A percentile compares a stretch with the other conserved stretches of the same genome.
Conservation (phyloP, 35 echinoderm and acorn worm genomes). For the Apostichopus japonicus region DNA sequence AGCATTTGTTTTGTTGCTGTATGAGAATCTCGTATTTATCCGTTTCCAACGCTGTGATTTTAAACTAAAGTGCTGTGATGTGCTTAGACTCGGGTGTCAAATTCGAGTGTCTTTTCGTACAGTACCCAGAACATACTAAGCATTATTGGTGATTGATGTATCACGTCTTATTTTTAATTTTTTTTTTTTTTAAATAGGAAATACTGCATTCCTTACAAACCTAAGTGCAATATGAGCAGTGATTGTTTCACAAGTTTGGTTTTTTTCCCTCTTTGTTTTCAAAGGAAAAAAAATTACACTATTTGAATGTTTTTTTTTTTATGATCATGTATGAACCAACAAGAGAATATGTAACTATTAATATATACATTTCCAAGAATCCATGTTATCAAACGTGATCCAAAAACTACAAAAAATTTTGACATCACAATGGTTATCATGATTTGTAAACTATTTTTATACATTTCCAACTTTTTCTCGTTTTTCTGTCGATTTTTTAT, state of each 20-base stretch:
- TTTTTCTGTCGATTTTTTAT: not conserved
- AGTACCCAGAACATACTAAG: too few relatives aligned
- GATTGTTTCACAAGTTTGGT: not conserved
- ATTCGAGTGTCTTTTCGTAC: too few relatives aligned
- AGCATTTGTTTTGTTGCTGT: too few relatives aligned
- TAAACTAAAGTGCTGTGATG: too few relatives aligned
- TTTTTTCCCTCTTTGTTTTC: not conserved
- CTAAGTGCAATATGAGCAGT: slow-evolving; percentile 46
- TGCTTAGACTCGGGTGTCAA: too few relatives aligned
- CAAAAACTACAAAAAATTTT: not conserved
- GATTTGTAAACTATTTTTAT: slow-evolving; percentile 25
- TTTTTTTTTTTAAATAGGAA: not conserved
- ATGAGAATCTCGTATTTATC: too few relatives aligned
- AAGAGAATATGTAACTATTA: slow-evolving; percentile 1
- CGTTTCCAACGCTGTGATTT: too few relatives aligned
- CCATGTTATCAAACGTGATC: not conserved
- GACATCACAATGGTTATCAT: not conserved
- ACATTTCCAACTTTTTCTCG: not conserved
- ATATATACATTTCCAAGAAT: slow-evolving; percentile 1
- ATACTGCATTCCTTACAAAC: slow-evolving; percentile 34
- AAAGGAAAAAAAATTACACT: not conserved
- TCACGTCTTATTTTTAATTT: too few relatives aligned
- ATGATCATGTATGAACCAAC: slow-evolving; percentile 43
- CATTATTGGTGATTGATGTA: too few relatives aligned
- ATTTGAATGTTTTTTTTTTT: not conserved